Evolutionary conservation across 2,113 vertebrate species (phyloP), one percentile per base, ranked within the genome.

Genomic region (Sclerurus mexicanus): DNA sequence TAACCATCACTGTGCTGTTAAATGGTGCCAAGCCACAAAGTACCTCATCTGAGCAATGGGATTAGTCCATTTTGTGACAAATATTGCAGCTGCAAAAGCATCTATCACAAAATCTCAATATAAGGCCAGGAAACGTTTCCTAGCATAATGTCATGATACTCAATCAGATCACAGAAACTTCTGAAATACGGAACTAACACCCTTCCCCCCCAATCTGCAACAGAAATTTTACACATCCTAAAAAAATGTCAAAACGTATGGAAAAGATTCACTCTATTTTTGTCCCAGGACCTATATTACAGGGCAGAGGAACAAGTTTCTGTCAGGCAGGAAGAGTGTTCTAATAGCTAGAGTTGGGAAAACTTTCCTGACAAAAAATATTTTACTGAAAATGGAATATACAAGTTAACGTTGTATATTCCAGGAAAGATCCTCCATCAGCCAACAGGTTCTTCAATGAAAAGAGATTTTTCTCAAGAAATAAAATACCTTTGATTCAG

Each of bases 191-290:
- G 75, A 87, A 47, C 49, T 89, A 77, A 95, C 56, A 95, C 75
- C 59, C 87, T 59, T 64, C 14, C 46, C 39, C 23, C 39, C 55
- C 16, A 95, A 55, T 35, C 53, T 62, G 37, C 31, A 71, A 40
- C 39, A 86, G 72, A 92, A 84, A 44, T 28, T 63, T 82, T 82
- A 62, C 71, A 95, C 24, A n/a, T 87, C 35, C 67, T 87, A 73
- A 63, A 85, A 85, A 93, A 74, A 95, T 7, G 39, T 71, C 74
- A 77, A 58, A 46, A 85, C 42, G 17, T 31, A 95, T 44, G 39
- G 85, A 63, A 91, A 85, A 33, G 28, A 91, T 87, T 67, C 39
- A 49, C 27, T 73, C 81, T 83, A 69, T 75, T 95, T 96, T 91
- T 89, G 71, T 50, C 82, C 53, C 59, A 83, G 71, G 59, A 95